A percentile compares a stretch with the other conserved stretches of the same genome.
phyloP scores from a whole-genome alignment of 2,888 invertebrate species.

The Caenorhabditis panamensis region DNA sequence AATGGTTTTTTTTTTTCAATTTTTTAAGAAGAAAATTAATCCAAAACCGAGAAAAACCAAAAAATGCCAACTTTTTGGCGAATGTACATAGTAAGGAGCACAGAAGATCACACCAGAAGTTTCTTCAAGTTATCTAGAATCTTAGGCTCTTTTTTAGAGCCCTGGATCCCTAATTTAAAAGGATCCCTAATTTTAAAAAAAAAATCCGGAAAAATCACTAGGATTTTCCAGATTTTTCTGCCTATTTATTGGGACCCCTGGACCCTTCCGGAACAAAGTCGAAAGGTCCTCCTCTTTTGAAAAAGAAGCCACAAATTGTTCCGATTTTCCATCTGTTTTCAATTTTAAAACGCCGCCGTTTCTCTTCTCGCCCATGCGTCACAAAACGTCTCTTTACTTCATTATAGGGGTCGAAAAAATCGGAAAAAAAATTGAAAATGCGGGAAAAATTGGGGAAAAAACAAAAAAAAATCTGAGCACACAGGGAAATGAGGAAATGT shows the following conservation, averaged over 20 bases:
- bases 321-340: constrained; percentile 42
- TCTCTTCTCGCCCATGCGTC: constrained; percentile 6
- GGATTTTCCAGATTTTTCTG: too few species aligned
- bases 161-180: too few species aligned
- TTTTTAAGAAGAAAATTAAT: not conserved
- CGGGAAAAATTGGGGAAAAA: not conserved
- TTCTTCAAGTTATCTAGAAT: too few species aligned
- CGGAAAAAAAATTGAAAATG: not conserved
- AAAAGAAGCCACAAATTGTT: constrained; percentile 1
- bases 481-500: not conserved
- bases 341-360: constrained; percentile 28
- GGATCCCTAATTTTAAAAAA: too few species aligned
- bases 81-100: too few species aligned
- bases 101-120: too few species aligned
- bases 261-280: too few species aligned
- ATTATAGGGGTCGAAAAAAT: not conserved
- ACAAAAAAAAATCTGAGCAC: not conserved
- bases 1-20: not conserved
- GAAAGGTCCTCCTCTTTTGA: not conserved
- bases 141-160: too few species aligned
- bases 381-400: not conserved
- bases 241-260: too few species aligned
- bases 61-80: too few species aligned
- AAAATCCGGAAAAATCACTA: too few species aligned
- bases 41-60: too few species aligned